Conservation (phyloP, 2,113 vertebrate species). For the Monarcha castaneiventris region DNA sequence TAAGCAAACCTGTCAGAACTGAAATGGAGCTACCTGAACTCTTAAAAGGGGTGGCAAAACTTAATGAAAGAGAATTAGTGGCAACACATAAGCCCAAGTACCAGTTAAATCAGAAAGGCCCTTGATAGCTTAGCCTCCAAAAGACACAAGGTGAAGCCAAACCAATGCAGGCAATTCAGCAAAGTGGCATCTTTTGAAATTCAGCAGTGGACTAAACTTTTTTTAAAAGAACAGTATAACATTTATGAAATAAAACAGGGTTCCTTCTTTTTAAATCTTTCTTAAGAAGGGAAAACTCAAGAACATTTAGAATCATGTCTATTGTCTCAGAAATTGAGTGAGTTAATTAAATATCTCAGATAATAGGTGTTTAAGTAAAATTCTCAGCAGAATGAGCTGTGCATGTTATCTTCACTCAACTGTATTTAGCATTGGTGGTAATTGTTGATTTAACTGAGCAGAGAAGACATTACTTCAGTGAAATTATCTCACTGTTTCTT, state of each 20-base stretch:
- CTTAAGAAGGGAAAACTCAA: background rate
- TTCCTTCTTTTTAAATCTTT: background rate
- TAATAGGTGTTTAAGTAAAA: background rate
- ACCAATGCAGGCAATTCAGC: background rate
- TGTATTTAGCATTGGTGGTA: background rate
- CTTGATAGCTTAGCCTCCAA: background rate
- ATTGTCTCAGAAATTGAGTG: background rate
- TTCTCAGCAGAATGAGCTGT: background rate
- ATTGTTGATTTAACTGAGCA: background rate
- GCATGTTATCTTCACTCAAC: background rate
- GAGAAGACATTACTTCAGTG: background rate
- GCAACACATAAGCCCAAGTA: background rate
- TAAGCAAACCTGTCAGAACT: background rate
- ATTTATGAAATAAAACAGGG: background rate
- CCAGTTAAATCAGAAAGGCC: background rate
- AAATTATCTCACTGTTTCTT: background rate
- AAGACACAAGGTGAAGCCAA: background rate
- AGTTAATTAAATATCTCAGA: background rate
- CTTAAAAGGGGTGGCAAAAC: background rate
- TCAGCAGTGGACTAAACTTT: background rate
- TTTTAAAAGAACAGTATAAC: background rate
- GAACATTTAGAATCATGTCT: background rate
- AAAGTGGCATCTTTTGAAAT: background rate
- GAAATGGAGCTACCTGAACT: background rate
- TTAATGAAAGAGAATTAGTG: background rate